These are phyloP conservation scores for Panthera uncia DNA, from an alignment of 2,113 vertebrate genomes.

Conservation along the genomic window DNA sequence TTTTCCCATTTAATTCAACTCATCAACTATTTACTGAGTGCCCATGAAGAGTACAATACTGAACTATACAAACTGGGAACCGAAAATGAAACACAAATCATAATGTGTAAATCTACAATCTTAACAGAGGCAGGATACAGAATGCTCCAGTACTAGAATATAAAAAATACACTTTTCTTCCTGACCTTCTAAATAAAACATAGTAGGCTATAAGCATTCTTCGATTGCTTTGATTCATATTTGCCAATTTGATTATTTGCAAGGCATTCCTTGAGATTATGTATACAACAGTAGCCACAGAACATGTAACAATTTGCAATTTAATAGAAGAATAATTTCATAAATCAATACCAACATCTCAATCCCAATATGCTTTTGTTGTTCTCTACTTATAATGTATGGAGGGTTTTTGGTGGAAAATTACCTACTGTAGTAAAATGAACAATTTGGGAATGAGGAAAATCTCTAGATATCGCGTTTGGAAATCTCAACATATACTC, in stretches of 20 bases:
- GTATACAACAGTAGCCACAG: not conserved
- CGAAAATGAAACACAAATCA: not conserved
- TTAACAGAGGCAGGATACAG: not conserved
- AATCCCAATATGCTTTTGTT: constrained; percentile 23
- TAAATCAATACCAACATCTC: not conserved
- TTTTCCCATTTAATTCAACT: constrained; percentile 1
- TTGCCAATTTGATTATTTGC: not conserved
- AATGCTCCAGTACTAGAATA: not conserved
- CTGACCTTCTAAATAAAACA: constrained; percentile 33
- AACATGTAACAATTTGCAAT: constrained; percentile 12
- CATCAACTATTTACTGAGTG: not conserved
- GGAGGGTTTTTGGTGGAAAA: not conserved
- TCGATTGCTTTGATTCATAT: not conserved
- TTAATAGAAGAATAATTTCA: constrained; percentile 35
- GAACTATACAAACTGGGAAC: not conserved
- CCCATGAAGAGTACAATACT: not conserved
- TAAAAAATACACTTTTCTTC: not conserved
- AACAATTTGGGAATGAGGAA: constrained; percentile 25
- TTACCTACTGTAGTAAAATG: not conserved
- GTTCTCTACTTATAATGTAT: not conserved
- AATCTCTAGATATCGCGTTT: not conserved
- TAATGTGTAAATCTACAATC: not conserved
- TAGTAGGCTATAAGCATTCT: not conserved
- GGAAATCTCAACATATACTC: constrained; percentile 2
- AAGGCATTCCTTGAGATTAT: not conserved